phyloP scores from a whole-genome alignment of 1,140 invertebrate genomes.

The Nomia melanderi region DNA sequence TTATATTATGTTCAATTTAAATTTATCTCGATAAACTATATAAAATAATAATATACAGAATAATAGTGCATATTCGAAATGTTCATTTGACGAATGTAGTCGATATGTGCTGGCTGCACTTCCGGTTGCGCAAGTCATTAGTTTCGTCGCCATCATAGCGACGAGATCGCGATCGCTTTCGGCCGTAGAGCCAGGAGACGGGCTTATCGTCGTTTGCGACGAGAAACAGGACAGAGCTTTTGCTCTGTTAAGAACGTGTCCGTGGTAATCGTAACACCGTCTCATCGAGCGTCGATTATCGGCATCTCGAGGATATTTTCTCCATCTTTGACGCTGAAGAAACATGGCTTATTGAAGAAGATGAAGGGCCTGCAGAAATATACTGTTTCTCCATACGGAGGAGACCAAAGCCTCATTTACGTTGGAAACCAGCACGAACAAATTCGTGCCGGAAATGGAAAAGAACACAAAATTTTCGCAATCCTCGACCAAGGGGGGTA shows the following conservation, averaged over 20 bases:
- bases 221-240: slow-evolving; percentile 80
- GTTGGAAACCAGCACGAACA: slow-evolving; percentile 72
- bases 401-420: slow-evolving; percentile 80
- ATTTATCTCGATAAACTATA: neutral
- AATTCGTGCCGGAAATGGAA: slow-evolving; percentile 85
- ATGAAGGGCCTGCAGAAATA: slow-evolving; percentile 86
- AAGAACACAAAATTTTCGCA: slow-evolving; percentile 85
- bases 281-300: slow-evolving; percentile 41
- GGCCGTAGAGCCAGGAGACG: slow-evolving; percentile 76
- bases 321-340: slow-evolving; percentile 77
- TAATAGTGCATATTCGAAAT: neutral
- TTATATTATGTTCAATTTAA: neutral
- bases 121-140: slow-evolving; percentile 64
- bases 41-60: neutral
- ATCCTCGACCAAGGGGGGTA: slow-evolving; percentile 83
- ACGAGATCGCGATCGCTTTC: slow-evolving; percentile 80
- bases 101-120: slow-evolving; percentile 27
- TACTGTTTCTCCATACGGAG: slow-evolving; percentile 87
- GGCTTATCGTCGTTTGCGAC: slow-evolving; percentile 84
- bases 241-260: slow-evolving; percentile 55
- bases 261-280: slow-evolving; percentile 40
- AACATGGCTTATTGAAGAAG: slow-evolving; percentile 91
- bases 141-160: slow-evolving; percentile 86
- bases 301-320: slow-evolving; percentile 68
- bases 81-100: neutral